phyloP scores from a whole-genome alignment of 2,888 invertebrate species.

The Idaea aversata region DNA sequence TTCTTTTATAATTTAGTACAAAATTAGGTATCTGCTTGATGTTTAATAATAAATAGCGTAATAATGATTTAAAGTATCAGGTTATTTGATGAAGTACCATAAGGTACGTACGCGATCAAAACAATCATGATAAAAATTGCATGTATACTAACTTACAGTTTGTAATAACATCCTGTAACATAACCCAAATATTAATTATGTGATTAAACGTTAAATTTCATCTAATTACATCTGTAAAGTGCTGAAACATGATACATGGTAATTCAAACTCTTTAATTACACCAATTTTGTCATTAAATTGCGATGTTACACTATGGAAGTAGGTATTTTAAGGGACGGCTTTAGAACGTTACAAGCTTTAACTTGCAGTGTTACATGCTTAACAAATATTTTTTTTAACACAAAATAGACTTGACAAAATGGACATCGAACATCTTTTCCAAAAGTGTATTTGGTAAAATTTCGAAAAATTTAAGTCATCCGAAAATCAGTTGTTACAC shows the following conservation, averaged over 20 bases:
- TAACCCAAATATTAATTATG: conserved; percentile 1
- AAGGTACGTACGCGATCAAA: not conserved
- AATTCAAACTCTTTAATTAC: conserved; percentile 32
- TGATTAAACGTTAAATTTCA: not conserved
- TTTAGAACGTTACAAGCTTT: conserved; percentile 27
- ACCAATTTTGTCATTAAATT: conserved; percentile 30
- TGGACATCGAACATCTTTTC: no score
- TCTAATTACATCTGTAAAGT: not conserved
- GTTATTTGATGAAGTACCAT: no score
- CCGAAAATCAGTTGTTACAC: no score
- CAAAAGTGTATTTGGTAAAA: no score
- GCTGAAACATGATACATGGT: conserved; percentile 10
- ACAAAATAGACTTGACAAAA: no score
- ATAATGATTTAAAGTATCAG: no score
- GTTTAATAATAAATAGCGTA: no score
- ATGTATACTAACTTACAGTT: not conserved
- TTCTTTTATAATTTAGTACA: no score
- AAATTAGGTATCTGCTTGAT: no score
- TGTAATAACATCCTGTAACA: not conserved
- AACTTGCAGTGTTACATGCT: not conserved
- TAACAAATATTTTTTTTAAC: no score
- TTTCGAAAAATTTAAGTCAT: no score
- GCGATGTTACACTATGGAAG: conserved; percentile 12
- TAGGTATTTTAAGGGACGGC: conserved; percentile 22
- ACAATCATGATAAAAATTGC: not conserved